Evolutionary conservation across 2,113 vertebrate genomes (phyloP).

Genomic region (Oryzias melastigma): DNA sequence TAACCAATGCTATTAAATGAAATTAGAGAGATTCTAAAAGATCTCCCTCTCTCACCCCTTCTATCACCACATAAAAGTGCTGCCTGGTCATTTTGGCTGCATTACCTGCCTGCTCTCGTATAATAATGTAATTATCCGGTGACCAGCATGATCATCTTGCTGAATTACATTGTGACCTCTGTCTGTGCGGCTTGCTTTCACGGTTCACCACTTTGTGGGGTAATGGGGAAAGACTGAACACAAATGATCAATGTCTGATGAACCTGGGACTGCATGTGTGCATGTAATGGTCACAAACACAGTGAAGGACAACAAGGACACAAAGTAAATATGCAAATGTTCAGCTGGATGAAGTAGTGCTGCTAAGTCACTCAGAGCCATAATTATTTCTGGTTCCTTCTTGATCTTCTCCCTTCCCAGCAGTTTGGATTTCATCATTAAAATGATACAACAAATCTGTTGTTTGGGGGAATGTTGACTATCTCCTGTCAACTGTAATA

Average conservation of each 20-base stretch:
- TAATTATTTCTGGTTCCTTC: constrained; percentile 13
- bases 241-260: constrained; percentile 57
- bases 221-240: constrained; percentile 56
- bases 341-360: neutral
- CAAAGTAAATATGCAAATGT: constrained; percentile 11
- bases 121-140: constrained; percentile 68
- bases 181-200: constrained; percentile 57
- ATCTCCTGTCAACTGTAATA: constrained; percentile 22
- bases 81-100: constrained; percentile 61
- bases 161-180: constrained; percentile 68
- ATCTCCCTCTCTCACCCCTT: constrained; percentile 1
- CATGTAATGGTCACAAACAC: constrained; percentile 38
- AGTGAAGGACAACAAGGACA: constrained; percentile 45
- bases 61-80: constrained; percentile 48
- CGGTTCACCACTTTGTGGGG: constrained; percentile 50
- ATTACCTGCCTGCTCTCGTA: constrained; percentile 64
- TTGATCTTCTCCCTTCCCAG: constrained; percentile 6
- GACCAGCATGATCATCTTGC: constrained; percentile 60
- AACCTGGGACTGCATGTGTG: constrained; percentile 34
- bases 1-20: constrained; percentile 50
- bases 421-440: constrained; percentile 28
- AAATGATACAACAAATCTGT: constrained; percentile 7
- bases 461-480: constrained; percentile 32
- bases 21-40: constrained; percentile 60
- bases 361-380: neutral